Evolutionary conservation across 2,113 vertebrate species (phyloP), one percentile per base, ranked within the genome.

Genomic region (Isichthys henryi): DNA sequence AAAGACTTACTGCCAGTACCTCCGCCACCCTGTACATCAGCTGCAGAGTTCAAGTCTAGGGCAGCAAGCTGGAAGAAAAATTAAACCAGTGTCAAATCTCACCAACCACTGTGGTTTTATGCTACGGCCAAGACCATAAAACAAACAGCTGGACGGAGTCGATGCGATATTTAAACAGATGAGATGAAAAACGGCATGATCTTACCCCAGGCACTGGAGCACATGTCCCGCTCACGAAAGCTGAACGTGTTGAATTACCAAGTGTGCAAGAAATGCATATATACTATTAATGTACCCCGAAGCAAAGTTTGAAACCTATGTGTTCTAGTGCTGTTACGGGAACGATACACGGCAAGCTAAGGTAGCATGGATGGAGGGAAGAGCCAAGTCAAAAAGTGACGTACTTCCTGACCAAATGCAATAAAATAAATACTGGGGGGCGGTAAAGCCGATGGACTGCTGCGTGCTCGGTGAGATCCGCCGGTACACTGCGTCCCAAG

Each of bases 11-110:
- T 97, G 93, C 96, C 98, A 90, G 96, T 95, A 89, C 96, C 97
- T 93, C 97, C 96, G 94, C 96, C 98, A 92, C 96, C 97, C 94
- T 98, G 97, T 92, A 96, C 96, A 94, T 99, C 96, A 50, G 92
- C 96, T 92, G 96, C 96, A 31, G 96, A 96, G 92, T 96, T 97
- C 97, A 99, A 97, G 97, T 98, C 98, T 97, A 99, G 97, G 95
- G 97, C 98, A 98, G 98, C 98, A 92, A 99, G 97, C 98, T 99
- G 90, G 2, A 92, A 94, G 19, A 56, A 0, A 92, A 91, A 88
- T 83, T 46, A 45, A 84, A n/a, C 35, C 15, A 4, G 82, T 11
- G 39, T 84, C 43, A 45, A 48, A 46, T 48, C 82, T 23, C 21
- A 46, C 23, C 15, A 45, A 48, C 45, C 45, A 48, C 43, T n/a